Evolutionary conservation across 2,113 vertebrate genomes (phyloP).

Genomic region (Cavia aperea): DNA sequence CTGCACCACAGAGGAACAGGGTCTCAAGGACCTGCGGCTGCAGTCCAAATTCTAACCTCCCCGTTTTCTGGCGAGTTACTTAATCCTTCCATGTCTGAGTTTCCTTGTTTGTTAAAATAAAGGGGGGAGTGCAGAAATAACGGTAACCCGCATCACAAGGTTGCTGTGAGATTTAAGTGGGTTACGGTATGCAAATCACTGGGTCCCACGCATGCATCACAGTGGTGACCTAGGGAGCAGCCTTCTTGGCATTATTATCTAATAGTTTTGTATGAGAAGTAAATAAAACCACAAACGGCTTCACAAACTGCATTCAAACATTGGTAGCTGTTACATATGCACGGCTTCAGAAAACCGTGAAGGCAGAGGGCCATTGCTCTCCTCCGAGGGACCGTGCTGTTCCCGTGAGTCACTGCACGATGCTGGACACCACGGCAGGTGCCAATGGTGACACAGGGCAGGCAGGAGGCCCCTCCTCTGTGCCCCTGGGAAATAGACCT

Average conservation of each 20-base stretch:
- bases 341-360: not conserved
- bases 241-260: not conserved
- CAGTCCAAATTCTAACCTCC: not conserved
- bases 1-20: not conserved
- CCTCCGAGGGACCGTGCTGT: not conserved
- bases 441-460: not conserved
- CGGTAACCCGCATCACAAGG: not conserved
- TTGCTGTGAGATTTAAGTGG: not conserved
- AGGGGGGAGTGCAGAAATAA: too few relatives aligned
- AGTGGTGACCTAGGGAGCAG: not conserved
- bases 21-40: not conserved
- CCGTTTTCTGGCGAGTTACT: not conserved
- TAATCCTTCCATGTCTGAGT: not conserved
- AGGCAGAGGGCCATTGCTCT: not conserved
- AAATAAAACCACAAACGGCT: not conserved
- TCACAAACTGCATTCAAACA: not conserved
- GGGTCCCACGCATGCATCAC: not conserved
- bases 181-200: not conserved
- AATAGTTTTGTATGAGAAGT: not conserved
- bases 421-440: not conserved
- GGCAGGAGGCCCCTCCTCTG: not conserved
- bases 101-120: not conserved
- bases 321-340: not conserved
- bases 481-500: not conserved
- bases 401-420: not conserved